Base-by-base conservation (phyloP, 2,888 invertebrate genomes). In the Glomeris marginata region DNA sequence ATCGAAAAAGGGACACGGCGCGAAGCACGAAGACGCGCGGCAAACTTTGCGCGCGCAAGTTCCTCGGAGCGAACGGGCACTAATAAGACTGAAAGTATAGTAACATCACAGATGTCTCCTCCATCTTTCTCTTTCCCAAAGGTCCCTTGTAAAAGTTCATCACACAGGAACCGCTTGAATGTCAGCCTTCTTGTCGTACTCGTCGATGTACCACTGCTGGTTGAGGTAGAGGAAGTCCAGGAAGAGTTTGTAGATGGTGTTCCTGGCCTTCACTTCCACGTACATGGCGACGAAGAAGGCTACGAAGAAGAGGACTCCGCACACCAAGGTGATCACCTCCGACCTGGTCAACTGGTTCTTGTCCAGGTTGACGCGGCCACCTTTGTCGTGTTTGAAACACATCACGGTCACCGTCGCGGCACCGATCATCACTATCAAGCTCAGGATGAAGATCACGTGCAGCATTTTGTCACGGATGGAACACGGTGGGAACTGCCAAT, bases 281-380 rank as follows among this genome's bases (percentile, higher is more conserved):
- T 73, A 71, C 64, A 74, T 70, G 45, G 74, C 73, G 21, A 72
- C 63, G 58, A 74, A 73, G 58, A 74, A 74, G 10, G 73, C 70
- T 35, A 71, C 64, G 55, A 74, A 71, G 60, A 74, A 74, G 44
- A 72, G 62, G 11, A 73, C 68, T 1, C 72, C 72, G 55, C 72
- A 72, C 2, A 67, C 64, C 20, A 74, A 62, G 2, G 73, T 72
- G 40, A 71, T 66, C 33, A 72, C 64, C 56, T 74, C 73, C 40
- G 69, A 68, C 10, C 64, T 60, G 0, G 67, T 69, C 49, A 71
- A 62, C 52, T 67, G 64, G n/a, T 64, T 62, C 51, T 65, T 61
- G 58, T 65, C 57, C 54, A 60, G 51, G 37, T 57, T 58, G n/a
- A 56, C 50, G 18, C 57, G 57, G 28, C 56, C 55, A 34, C 54